Conservation (phyloP, 1,140 invertebrate species). For the Catajapyx aquilonaris region DNA sequence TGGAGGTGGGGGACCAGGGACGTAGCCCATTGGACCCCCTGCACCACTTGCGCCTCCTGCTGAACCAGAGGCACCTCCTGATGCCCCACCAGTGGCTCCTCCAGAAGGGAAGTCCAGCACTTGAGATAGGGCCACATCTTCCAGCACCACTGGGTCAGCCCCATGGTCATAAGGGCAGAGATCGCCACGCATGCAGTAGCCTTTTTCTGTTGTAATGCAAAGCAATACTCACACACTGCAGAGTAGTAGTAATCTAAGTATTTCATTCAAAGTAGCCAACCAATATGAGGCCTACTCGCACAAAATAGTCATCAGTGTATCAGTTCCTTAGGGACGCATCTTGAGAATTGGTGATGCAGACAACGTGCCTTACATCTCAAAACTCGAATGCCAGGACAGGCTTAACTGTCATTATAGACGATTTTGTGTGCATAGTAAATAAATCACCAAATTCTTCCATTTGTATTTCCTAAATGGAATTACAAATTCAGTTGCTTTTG, state of each 20-base stretch:
- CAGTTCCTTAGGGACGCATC: too few species aligned
- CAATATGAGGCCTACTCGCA: too few species aligned
- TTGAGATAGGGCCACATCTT: constrained; percentile 43
- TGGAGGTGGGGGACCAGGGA: constrained; percentile 17
- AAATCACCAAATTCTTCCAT: too few species aligned
- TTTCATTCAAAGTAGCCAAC: not conserved
- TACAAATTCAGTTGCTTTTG: too few species aligned
- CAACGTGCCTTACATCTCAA: too few species aligned
- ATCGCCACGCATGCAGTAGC: constrained; percentile 87
- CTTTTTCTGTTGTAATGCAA: constrained; percentile 42
- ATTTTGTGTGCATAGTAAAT: too few species aligned
- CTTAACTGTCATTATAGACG: too few species aligned
- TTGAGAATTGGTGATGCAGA: too few species aligned
- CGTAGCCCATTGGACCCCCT: constrained; percentile 5
- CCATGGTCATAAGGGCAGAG: constrained; percentile 91
- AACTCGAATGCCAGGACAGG: too few species aligned
- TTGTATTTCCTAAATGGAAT: too few species aligned
- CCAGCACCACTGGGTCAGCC: constrained; percentile 75
- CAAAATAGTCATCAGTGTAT: too few species aligned
- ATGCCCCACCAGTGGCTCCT: constrained; percentile 10
- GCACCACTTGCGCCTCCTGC: too few species aligned
- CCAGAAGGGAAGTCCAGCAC: constrained; percentile 33
- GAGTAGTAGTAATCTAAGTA: constrained; percentile 1
- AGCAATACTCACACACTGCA: not conserved
- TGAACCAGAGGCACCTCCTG: constrained; percentile 4